Percentiles rank a stretch among this genome's conserved stretches.
phyloP scores from a whole-genome alignment of 2,113 vertebrate species.

The Larimichthys polyactis region DNA sequence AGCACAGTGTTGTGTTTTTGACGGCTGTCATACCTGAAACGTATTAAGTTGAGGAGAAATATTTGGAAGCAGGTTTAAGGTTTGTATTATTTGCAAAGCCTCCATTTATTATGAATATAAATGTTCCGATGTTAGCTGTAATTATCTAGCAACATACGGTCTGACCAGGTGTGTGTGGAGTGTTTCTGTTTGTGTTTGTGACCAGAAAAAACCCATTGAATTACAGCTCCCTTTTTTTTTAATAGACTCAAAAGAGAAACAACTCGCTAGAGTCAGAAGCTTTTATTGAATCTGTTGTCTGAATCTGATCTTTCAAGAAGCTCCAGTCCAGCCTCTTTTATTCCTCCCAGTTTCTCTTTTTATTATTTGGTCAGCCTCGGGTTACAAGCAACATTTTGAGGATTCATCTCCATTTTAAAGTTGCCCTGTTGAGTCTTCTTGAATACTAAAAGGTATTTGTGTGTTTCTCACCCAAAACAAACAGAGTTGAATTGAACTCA shows the following conservation, averaged over 20 bases:
- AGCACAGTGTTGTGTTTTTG: neutral
- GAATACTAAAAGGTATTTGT: neutral
- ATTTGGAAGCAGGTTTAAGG: neutral
- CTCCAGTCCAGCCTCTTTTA: neutral
- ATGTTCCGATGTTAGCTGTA: neutral
- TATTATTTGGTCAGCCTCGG: neutral
- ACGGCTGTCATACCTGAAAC: neutral
- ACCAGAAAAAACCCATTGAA: neutral
- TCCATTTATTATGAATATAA: neutral
- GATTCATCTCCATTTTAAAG: neutral
- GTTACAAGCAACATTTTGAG: neutral
- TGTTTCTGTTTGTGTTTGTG: neutral
- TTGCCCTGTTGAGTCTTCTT: neutral
- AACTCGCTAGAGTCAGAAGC: neutral
- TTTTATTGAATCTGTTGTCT: neutral
- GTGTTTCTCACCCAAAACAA: neutral
- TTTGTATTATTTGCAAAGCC: neutral
- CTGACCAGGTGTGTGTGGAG: neutral
- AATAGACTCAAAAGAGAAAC: neutral
- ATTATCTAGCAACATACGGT: neutral
- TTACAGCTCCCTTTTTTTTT: neutral
- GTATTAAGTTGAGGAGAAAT: neutral
- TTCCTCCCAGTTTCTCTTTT: neutral
- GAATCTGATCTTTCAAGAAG: neutral
- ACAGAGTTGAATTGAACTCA: neutral